These are phyloP conservation scores for Micrasema longulum DNA, from an alignment of 1,140 invertebrate species.

Conservation along the genomic window DNA sequence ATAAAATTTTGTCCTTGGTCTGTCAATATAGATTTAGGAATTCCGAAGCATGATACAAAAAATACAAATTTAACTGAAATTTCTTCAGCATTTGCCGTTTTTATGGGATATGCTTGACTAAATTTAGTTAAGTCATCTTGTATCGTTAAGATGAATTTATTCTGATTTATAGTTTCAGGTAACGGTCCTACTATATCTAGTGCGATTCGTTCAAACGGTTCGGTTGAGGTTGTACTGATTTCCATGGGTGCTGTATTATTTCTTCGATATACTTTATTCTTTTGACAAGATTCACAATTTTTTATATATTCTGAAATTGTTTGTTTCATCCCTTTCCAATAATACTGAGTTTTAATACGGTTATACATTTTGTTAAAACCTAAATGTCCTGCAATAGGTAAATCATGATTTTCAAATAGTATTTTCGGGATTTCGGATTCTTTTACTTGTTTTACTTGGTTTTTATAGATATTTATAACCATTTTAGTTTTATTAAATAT, in stretches of 20 bases:
- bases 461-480: slow-evolving; percentile 40
- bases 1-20: slow-evolving; percentile 58
- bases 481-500: slow-evolving; percentile 43
- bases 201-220: slow-evolving; percentile 52
- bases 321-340: slow-evolving; percentile 56
- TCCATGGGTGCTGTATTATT: slow-evolving; percentile 52
- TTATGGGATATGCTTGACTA: slow-evolving; percentile 56
- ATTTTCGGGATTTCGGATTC: slow-evolving; percentile 50
- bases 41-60: slow-evolving; percentile 54
- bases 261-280: slow-evolving; percentile 56
- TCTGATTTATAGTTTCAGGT: slow-evolving; percentile 50
- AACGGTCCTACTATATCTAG: slow-evolving; percentile 58
- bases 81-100: slow-evolving; percentile 47
- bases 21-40: slow-evolving; percentile 56
- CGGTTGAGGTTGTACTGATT: slow-evolving; percentile 55
- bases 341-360: slow-evolving; percentile 55
- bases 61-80: slow-evolving; percentile 47
- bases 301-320: slow-evolving; percentile 57
- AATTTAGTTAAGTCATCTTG: slow-evolving; percentile 62
- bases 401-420: slow-evolving; percentile 55
- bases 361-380: slow-evolving; percentile 56
- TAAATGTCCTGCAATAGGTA: slow-evolving; percentile 56
- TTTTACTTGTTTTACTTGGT: slow-evolving; percentile 38
- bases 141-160: slow-evolving; percentile 58
- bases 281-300: slow-evolving; percentile 57